Percentiles rank a stretch among this genome's conserved stretches.
phyloP scores from a whole-genome alignment of 2,888 invertebrate genomes.

The Drosophila gaucha region DNA sequence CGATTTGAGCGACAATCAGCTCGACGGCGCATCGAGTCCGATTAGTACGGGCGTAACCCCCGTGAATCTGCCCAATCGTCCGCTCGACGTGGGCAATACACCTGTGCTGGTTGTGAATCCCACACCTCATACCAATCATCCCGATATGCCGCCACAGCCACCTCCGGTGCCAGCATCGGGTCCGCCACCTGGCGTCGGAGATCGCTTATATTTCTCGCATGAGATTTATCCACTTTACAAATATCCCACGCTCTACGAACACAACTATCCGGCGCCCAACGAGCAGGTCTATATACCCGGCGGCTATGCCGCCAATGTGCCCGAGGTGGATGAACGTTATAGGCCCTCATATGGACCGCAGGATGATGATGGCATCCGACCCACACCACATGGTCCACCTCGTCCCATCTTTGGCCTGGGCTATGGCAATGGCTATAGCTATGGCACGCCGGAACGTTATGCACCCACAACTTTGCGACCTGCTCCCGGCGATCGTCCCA shows the following conservation, averaged over 20 bases:
- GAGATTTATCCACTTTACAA: slow-evolving; percentile 84
- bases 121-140: slow-evolving; percentile 69
- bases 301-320: slow-evolving; percentile 84
- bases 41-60: slow-evolving; percentile 70
- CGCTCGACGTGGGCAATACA: slow-evolving; percentile 69
- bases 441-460: slow-evolving; percentile 81
- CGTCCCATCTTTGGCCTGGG: slow-evolving; percentile 82
- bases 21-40: slow-evolving; percentile 55
- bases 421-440: slow-evolving; percentile 84
- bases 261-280: slow-evolving; percentile 84
- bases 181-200: slow-evolving; percentile 63
- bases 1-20: slow-evolving; percentile 80
- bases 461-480: slow-evolving; percentile 72
- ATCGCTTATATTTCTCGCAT: slow-evolving; percentile 83
- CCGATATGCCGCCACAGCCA: slow-evolving; percentile 29
- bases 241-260: slow-evolving; percentile 84
- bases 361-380: slow-evolving; percentile 56
- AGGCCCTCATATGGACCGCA: slow-evolving; percentile 60
- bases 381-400: slow-evolving; percentile 74
- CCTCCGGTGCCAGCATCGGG: slow-evolving; percentile 25
- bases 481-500: slow-evolving; percentile 53
- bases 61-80: slow-evolving; percentile 72
- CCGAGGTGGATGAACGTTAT: slow-evolving; percentile 81
- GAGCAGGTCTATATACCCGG: slow-evolving; percentile 82
- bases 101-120: slow-evolving; percentile 80